Evolutionary conservation across 2,888 invertebrate genomes (phyloP).

Genomic region (Andrena bicolor): DNA sequence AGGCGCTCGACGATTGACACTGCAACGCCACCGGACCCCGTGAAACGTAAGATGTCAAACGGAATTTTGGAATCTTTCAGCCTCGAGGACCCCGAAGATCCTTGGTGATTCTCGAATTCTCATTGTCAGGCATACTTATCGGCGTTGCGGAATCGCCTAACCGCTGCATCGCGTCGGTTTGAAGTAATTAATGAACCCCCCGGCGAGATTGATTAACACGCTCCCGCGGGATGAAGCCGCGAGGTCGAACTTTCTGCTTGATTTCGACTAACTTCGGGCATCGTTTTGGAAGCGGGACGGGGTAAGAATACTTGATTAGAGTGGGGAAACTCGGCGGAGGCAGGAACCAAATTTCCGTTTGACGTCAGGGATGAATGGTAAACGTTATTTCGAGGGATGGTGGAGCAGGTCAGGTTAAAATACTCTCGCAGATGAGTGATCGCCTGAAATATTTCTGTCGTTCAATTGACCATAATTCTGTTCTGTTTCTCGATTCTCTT

Average conservation of each 20-base stretch:
- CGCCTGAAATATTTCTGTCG: background rate
- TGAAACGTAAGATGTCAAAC: background rate
- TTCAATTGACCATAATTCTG: background rate
- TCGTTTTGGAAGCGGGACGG: background rate
- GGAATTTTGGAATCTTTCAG: background rate
- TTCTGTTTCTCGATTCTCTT: background rate
- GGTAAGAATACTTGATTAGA: slow-evolving; percentile 11
- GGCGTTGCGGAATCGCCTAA: background rate
- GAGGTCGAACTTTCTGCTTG: slow-evolving; percentile 17
- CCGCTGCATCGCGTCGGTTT: background rate
- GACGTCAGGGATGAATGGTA: slow-evolving; percentile 13
- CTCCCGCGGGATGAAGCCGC: slow-evolving; percentile 12
- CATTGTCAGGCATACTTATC: background rate
- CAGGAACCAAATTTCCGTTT: background rate
- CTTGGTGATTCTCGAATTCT: background rate
- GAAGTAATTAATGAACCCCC: background rate
- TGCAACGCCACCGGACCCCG: background rate
- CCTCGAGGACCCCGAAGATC: background rate
- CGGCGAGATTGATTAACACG: slow-evolving; percentile 29
- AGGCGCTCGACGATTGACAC: background rate
- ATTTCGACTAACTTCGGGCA: slow-evolving; percentile 31
- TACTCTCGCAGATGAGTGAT: background rate
- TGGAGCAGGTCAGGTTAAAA: background rate
- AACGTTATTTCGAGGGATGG: background rate
- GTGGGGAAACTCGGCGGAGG: background rate